Evolutionary conservation across 2,113 vertebrate species (phyloP), one percentile per base, ranked within the genome.

Genomic region (Heptranchias perlo): DNA sequence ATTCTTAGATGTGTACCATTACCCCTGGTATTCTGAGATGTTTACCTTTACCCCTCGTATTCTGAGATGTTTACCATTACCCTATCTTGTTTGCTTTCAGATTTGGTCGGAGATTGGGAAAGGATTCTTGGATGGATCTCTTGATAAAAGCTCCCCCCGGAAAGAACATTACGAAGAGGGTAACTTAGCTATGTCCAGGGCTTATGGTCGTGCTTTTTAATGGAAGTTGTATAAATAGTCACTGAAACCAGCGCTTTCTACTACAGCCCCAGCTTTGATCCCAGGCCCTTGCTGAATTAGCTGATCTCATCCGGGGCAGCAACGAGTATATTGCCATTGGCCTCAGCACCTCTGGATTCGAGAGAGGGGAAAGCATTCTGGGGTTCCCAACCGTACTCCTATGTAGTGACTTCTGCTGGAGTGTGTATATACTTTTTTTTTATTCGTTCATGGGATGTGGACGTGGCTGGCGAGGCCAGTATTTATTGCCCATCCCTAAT

Each of bases 91-190:
- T 94, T 78, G 78, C 86, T 97, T 98, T 86, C 97, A 99, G 99
- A 98, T 99, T 97, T 99, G 99, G 99, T 98, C 98, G 1, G 99
- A 99, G 97, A 99, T 99, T 84, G 99, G 99, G 44, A 99, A 98
- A 96, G 99, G 99, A 96, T 99, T 98, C 97, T 96, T 99, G 97
- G 99, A 99, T 96, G 99, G 99, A 0, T 99, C 99, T 64, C 97
- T 99, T 97, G 99, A 99, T 97, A 99, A 99, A 97, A 99, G 98
- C 97, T 96, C 97, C 96, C 98, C 97, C 97, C 98, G 99, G 93
- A 99, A 99, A 97, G 98, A 97, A 5, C 98, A 98, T 76, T 99
- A 99, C 0, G 98, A 99, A 97, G 97, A 97, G 28, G 99, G 99
- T 99, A 97, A 97, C 98, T 97, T 96, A 84, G 16, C 61, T 96